These are phyloP conservation scores for Lamprologus speciosus DNA, from an alignment of 2,113 vertebrate species.

Conservation along the genomic window DNA sequence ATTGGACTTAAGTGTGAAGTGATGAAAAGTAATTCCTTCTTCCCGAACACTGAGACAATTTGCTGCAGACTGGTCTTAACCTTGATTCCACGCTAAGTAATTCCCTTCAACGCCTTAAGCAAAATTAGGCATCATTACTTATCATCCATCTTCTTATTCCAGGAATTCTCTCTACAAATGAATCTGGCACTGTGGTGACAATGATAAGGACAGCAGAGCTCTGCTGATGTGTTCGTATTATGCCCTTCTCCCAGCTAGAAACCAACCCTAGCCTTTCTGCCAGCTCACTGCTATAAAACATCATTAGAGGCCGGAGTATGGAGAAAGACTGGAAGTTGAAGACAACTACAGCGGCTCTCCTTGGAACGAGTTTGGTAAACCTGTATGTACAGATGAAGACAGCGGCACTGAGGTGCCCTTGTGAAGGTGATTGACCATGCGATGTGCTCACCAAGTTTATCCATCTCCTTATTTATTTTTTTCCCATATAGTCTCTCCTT, in stretches of 20 bases:
- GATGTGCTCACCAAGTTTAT: constrained; percentile 16
- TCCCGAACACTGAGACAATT: constrained; percentile 47
- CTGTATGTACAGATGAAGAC: constrained; percentile 16
- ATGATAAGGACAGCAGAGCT: constrained; percentile 53
- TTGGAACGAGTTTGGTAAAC: background rate
- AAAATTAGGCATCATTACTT: constrained; percentile 70
- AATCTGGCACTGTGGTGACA: constrained; percentile 49
- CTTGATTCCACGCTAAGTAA: constrained; percentile 71
- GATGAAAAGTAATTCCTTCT: constrained; percentile 54
- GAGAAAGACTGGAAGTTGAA: constrained; percentile 25
- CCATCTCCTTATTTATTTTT: constrained; percentile 54
- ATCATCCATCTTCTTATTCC: constrained; percentile 63
- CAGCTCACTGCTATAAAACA: constrained; percentile 56
- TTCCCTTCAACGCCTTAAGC: constrained; percentile 64
- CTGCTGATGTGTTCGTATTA: constrained; percentile 43
- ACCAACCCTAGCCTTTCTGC: constrained; percentile 9
- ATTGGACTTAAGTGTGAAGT: background rate
- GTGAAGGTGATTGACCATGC: constrained; percentile 20
- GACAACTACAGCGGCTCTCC: constrained; percentile 19
- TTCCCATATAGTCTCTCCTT: constrained; percentile 26
- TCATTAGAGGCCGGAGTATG: constrained; percentile 51
- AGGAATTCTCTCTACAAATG: constrained; percentile 66
- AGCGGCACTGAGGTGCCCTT: constrained; percentile 60
- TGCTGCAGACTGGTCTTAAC: constrained; percentile 64
- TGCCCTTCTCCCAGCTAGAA: constrained; percentile 36